phyloP scores from a whole-genome alignment of 2,888 invertebrate species.

The Diplazon laetatorius region DNA sequence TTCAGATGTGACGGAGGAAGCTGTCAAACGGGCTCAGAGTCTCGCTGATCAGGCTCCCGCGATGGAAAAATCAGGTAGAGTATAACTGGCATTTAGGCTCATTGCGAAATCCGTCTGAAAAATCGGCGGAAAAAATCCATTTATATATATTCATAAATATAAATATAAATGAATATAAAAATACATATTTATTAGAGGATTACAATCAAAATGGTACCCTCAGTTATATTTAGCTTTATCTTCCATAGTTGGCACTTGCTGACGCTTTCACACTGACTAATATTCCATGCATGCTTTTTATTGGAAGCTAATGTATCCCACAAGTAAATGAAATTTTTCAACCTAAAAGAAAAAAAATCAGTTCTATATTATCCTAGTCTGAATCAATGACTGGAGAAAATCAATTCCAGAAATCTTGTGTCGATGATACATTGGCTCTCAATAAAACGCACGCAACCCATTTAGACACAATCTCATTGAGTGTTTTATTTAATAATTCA shows the following conservation, averaged over 20 bases:
- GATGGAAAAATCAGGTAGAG: slow-evolving; percentile 78
- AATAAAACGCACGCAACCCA: slow-evolving; percentile 78
- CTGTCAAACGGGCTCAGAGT: slow-evolving; percentile 78
- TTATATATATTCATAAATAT: slow-evolving; percentile 68
- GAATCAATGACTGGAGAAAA: background rate
- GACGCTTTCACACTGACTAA: slow-evolving; percentile 81
- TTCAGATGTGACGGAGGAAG: slow-evolving; percentile 81
- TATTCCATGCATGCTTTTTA: slow-evolving; percentile 79
- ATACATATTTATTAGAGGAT: slow-evolving; percentile 75
- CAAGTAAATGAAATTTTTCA: slow-evolving; percentile 5
- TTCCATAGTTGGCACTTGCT: slow-evolving; percentile 83
- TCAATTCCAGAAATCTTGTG: no score
- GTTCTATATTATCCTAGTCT: background rate
- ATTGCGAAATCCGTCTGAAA: slow-evolving; percentile 48
- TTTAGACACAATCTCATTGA: slow-evolving; percentile 74
- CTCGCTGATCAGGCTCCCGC: slow-evolving; percentile 74
- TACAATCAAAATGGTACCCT: slow-evolving; percentile 80
- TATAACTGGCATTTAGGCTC: slow-evolving; percentile 47
- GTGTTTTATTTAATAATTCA: slow-evolving; percentile 60
- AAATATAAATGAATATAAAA: no score
- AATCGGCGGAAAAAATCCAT: slow-evolving; percentile 69
- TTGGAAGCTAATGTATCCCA: slow-evolving; percentile 70
- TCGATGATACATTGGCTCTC: no score
- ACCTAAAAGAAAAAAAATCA: background rate
- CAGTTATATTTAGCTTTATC: slow-evolving; percentile 83